Base-by-base conservation (phyloP, 2,888 invertebrate genomes). In the Pachycephus smyrnensis region DNA sequence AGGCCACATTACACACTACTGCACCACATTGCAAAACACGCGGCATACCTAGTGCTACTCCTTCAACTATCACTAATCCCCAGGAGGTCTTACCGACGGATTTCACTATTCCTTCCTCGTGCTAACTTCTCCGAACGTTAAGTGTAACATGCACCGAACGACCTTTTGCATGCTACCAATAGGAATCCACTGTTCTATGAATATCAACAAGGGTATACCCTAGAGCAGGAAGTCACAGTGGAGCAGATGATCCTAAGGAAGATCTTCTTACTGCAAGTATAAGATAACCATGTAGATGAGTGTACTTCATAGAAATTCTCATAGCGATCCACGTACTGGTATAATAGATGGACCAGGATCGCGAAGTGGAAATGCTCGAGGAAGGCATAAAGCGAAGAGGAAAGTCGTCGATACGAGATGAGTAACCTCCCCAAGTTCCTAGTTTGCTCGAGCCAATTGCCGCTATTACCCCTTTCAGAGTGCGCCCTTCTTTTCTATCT, bases 21-120 rank as follows among this genome's bases (percentile, higher is more conserved):
- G 74, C 74, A 80, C 81, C 78, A 77, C 80, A 76, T 76, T 75
- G 78, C 80, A 69, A 76, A 73, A 76, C 75, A 77, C 76, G 33
- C 74, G 31, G 33, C 55, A 73, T 73, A 31, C 35, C 32, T 12
- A 30, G 35, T 23, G 35, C 36, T 73, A 23, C 73, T 35, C 73
- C 31, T 73, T 33, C 73, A 12, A 12, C 73, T 73, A 33, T 75
- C 73, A 69, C 79, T 77, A 76, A 82, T 81, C 73, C 78, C 68
- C 69, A 23, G 55, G 75, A 69, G n/a, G 76, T 11, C 76, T 35
- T 40, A 31, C 40, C 73, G 73, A 40, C 69, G 75, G 68, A 76
- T 75, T 80, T 12, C 74, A 30, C 55, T 23, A 23, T 55, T 23
- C 1, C 9, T 2, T 55, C 4, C 40, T 55, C 23, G 55, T 23